Percentiles rank a stretch among this genome's conserved stretches.
Conservation (phyloP, 2,888 invertebrate species). For the Cylloceria caligata region DNA sequence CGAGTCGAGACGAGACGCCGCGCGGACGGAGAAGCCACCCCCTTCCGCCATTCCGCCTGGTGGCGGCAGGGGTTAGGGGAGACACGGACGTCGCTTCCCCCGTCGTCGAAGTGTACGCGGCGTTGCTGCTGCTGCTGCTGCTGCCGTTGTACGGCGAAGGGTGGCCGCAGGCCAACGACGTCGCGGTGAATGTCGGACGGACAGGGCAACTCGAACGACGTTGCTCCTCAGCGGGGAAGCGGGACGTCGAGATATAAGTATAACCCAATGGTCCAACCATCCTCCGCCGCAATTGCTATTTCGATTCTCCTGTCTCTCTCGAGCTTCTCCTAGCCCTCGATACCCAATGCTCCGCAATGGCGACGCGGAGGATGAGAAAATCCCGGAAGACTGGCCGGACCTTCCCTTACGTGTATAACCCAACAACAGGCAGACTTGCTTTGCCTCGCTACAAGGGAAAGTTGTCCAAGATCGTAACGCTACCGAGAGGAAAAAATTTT, state of each 20-base stretch:
- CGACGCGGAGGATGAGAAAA: background rate
- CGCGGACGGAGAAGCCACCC: slow-evolving; percentile 76
- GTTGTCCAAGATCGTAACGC: too few relatives aligned
- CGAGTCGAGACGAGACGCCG: slow-evolving; percentile 82
- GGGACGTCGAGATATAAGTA: slow-evolving; percentile 52
- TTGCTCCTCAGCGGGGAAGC: slow-evolving; percentile 44
- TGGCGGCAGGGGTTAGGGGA: slow-evolving; percentile 20
- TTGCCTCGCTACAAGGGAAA: too few relatives aligned
- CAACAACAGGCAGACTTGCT: background rate
- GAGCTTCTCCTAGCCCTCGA: slow-evolving; percentile 72
- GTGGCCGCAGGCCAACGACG: slow-evolving; percentile 62
- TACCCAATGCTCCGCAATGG: slow-evolving; percentile 33
- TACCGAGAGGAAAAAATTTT: too few relatives aligned
- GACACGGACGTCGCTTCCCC: slow-evolving; percentile 37
- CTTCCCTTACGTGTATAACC: too few relatives aligned
- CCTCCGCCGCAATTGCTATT: slow-evolving; percentile 71
- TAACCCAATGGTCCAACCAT: slow-evolving; percentile 31
- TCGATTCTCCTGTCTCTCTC: slow-evolving; percentile 75
- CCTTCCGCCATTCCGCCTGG: slow-evolving; percentile 23
- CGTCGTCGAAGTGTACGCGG: slow-evolving; percentile 47
- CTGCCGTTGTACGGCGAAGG: slow-evolving; percentile 48
- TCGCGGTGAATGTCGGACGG: slow-evolving; percentile 69
- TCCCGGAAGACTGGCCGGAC: background rate
- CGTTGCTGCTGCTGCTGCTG: slow-evolving; percentile 50
- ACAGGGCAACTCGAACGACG: slow-evolving; percentile 61